phyloP scores from a whole-genome alignment of 2,888 invertebrate genomes.

The Polietes domitor region DNA sequence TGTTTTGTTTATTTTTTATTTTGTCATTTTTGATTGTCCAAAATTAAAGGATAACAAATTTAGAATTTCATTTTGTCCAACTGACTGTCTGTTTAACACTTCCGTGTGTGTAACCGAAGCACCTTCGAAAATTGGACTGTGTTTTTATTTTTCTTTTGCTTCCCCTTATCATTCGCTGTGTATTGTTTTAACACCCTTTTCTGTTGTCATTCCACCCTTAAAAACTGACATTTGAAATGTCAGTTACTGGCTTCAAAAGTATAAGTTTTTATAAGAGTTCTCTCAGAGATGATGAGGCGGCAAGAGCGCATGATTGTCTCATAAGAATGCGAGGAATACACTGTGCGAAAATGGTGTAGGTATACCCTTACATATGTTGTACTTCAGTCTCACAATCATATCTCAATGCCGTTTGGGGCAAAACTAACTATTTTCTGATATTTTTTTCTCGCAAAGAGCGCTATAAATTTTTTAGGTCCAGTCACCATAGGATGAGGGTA shows the following conservation, averaged over 20 bases:
- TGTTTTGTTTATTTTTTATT: conserved; percentile 21
- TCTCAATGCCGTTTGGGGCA: no score
- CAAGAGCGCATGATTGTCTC: conserved; percentile 43
- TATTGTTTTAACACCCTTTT: conserved; percentile 1
- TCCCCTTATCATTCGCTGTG: neutral
- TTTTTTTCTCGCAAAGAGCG: no score
- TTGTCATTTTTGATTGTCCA: conserved; percentile 11
- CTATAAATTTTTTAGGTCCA: no score
- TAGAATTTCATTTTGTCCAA: conserved; percentile 18
- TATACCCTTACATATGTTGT: no score
- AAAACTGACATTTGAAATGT: conserved; percentile 57
- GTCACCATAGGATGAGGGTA: no score
- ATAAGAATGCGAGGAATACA: conserved; percentile 5
- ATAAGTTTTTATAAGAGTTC: conserved; percentile 18
- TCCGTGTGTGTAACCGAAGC: conserved; percentile 49
- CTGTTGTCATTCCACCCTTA: conserved; percentile 60
- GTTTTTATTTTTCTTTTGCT: conserved; percentile 32
- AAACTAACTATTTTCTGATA: no score
- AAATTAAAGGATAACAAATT: conserved; percentile 20
- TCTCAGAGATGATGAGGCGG: neutral
- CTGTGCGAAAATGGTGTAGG: neutral
- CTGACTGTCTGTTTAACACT: conserved; percentile 32
- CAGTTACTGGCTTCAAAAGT: conserved; percentile 41
- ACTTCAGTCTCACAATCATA: no score
- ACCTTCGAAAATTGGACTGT: conserved; percentile 58